These are phyloP conservation scores for Drosophila mauritiana DNA, from an alignment of 1,140 invertebrate genomes.

Conservation along the genomic window DNA sequence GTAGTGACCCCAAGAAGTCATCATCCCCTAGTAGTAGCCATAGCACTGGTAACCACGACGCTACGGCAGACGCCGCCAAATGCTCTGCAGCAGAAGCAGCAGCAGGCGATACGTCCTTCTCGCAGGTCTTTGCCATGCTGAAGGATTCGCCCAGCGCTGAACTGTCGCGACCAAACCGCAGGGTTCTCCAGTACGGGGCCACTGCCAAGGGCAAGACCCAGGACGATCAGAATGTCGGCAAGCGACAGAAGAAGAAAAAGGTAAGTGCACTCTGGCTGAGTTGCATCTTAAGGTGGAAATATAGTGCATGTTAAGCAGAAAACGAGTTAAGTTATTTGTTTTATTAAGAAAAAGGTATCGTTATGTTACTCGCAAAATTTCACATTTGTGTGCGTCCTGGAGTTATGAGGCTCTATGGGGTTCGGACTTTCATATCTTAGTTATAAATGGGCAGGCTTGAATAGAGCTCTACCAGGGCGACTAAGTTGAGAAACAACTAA, in stretches of 20 bases:
- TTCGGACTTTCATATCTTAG: too few relatives aligned
- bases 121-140: conserved; percentile 26
- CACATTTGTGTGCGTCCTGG: too few relatives aligned
- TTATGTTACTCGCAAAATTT: too few relatives aligned
- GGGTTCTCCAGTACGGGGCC: conserved; percentile 34
- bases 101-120: conserved; percentile 7
- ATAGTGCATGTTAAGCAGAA: background rate
- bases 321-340: background rate
- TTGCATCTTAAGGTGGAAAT: background rate
- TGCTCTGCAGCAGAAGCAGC: background rate
- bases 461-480: too few relatives aligned
- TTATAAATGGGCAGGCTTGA: too few relatives aligned
- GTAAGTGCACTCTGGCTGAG: conserved; percentile 31
- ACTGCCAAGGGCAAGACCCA: conserved; percentile 75
- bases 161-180: conserved; percentile 29
- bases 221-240: conserved; percentile 75
- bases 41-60: conserved; percentile 10
- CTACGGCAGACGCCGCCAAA: background rate
- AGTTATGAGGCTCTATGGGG: too few relatives aligned
- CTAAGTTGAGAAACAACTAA: too few relatives aligned
- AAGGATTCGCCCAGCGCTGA: conserved; percentile 9
- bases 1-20: conserved; percentile 17
- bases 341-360: too few relatives aligned
- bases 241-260: conserved; percentile 78
- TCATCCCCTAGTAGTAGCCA: conserved; percentile 26